These are phyloP conservation scores for Cancer borealis DNA, from an alignment of 2,888 invertebrate species.

Conservation along the genomic window DNA sequence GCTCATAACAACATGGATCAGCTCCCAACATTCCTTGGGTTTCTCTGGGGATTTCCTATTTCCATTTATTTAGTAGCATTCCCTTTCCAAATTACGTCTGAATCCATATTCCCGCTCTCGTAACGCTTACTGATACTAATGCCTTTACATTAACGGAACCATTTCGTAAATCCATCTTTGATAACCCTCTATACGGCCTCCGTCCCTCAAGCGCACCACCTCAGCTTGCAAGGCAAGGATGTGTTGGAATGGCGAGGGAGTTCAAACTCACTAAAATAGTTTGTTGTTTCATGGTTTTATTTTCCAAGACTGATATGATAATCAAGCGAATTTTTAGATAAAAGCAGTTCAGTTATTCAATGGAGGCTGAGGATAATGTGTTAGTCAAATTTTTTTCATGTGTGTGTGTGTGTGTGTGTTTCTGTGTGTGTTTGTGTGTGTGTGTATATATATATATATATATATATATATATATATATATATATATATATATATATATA, in stretches of 20 bases:
- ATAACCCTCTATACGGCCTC: not conserved
- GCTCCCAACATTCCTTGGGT: not conserved
- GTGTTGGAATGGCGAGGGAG: not conserved
- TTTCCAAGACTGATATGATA: not conserved
- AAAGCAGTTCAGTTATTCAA: not conserved
- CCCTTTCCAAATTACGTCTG: not conserved
- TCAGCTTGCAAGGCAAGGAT: not conserved
- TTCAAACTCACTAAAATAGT: not conserved
- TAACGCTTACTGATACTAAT: not conserved
- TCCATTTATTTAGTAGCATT: not conserved
- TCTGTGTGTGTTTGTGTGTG: too few species aligned
- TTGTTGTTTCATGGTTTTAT: not conserved
- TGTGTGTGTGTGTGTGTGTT: too few species aligned
- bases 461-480: too few species aligned
- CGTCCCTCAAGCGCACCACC: not conserved
- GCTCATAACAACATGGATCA: conserved; percentile 7
- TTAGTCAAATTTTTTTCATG: too few species aligned
- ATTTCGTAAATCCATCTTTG: not conserved
- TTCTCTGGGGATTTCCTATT: too few species aligned
- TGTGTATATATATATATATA: too few species aligned
- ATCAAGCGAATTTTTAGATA: not conserved
- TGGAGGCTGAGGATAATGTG: not conserved
- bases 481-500: too few species aligned
- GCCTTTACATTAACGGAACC: not conserved
- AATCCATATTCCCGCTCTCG: not conserved